phyloP scores from a whole-genome alignment of 2,797 vertebrate species.

The Chelmon rostratus region DNA sequence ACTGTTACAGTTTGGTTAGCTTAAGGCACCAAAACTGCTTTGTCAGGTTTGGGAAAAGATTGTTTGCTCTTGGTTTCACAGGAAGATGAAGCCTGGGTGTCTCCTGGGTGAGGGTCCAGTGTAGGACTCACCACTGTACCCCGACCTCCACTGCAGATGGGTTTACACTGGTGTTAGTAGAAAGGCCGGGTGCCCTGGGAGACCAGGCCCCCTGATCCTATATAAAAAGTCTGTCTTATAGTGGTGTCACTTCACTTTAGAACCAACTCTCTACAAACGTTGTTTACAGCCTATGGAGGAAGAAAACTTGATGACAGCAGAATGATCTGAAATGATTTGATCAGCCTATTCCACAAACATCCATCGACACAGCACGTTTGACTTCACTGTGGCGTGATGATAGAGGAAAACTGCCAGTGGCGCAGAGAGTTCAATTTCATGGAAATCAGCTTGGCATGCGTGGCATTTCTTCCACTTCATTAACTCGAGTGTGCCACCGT shows the following conservation, averaged over 20 bases:
- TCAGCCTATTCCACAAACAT: slow-evolving; percentile 3
- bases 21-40: too few species aligned
- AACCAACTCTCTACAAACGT: neutral
- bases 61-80: too few species aligned
- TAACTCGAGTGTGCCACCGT: slow-evolving; percentile 3
- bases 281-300: neutral
- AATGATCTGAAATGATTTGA: neutral
- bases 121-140: too few species aligned
- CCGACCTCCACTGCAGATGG: too few species aligned
- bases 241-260: neutral
- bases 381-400: slow-evolving; percentile 8
- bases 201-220: too few species aligned
- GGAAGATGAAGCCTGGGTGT: too few species aligned
- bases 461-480: slow-evolving; percentile 22
- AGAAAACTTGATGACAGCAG: neutral
- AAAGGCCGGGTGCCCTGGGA: too few species aligned
- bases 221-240: neutral
- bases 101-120: too few species aligned
- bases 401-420: neutral
- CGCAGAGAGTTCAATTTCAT: slow-evolving; percentile 23
- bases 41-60: too few species aligned
- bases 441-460: slow-evolving; percentile 18
- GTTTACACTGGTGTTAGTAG: too few species aligned
- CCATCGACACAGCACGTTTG: neutral
- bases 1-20: too few species aligned